These are phyloP conservation scores for Phortica magna DNA, from an alignment of 2,888 invertebrate genomes.

Conservation along the genomic window DNA sequence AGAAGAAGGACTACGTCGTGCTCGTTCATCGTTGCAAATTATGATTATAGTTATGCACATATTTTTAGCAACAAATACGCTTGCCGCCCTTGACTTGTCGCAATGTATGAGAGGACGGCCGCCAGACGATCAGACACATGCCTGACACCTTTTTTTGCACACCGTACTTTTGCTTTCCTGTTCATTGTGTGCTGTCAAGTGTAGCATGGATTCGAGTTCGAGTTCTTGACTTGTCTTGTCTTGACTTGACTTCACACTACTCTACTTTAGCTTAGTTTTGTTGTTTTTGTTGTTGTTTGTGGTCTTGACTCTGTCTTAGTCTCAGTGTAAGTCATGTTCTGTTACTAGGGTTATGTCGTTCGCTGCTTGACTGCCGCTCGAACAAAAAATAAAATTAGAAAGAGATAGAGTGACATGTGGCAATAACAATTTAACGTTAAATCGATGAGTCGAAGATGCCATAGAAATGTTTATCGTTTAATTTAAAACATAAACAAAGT, in stretches of 20 bases:
- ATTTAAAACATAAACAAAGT: conserved; percentile 52
- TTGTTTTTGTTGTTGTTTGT: background rate
- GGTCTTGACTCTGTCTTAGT: background rate
- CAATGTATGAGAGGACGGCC: background rate
- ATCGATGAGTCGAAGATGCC: conserved; percentile 50
- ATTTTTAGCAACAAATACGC: conserved; percentile 22
- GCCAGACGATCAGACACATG: background rate
- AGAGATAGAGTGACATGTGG: conserved; percentile 23
- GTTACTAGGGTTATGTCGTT: conserved; percentile 20
- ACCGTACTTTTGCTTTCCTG: background rate
- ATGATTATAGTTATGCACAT: conserved; percentile 26
- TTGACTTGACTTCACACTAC: background rate
- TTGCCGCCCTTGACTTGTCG: background rate
- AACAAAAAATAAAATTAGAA: conserved; percentile 27
- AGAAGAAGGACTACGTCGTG: background rate
- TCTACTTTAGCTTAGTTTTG: background rate
- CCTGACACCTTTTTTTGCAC: background rate
- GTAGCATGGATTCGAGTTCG: background rate
- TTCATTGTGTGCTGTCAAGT: conserved; percentile 9
- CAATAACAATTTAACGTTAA: conserved; percentile 58
- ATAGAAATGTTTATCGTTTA: conserved; percentile 53
- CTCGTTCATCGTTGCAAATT: conserved; percentile 19
- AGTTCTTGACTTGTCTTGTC: background rate
- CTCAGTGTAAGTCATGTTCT: background rate
- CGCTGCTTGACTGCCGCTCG: background rate